Percentiles rank a stretch among this genome's conserved stretches.
Conservation (phyloP, 30 jellyfish, hydroid and myxozoan genomes). For the Hydra vulgaris region DNA sequence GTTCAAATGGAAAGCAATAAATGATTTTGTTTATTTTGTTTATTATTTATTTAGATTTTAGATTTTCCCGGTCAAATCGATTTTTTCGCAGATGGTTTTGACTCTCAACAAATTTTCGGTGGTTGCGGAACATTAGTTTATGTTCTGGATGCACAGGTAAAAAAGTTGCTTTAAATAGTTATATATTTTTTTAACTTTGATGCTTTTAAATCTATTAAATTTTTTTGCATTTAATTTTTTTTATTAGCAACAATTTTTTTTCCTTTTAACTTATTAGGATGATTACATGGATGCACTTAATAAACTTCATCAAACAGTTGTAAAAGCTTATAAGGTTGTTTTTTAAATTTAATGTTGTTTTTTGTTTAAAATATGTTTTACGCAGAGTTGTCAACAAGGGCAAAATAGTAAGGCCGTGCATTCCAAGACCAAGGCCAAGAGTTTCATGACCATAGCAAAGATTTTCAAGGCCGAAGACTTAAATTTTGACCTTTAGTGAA, state of each 20-base stretch:
- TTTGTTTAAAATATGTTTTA: too few relatives aligned
- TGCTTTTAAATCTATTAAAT: background rate
- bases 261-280: too few relatives aligned
- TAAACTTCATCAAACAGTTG: slow-evolving; percentile 66
- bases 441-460: too few relatives aligned
- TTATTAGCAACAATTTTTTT: too few relatives aligned
- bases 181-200: too few relatives aligned
- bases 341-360: background rate
- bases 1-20: too few relatives aligned
- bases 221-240: background rate
- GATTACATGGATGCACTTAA: slow-evolving; percentile 82
- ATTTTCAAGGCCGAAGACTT: too few relatives aligned
- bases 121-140: slow-evolving; percentile 85
- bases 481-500: too few relatives aligned
- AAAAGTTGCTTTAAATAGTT: background rate
- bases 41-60: slow-evolving; percentile 46
- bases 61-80: slow-evolving; percentile 94
- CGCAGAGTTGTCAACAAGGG: too few relatives aligned
- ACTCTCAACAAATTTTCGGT: slow-evolving; percentile 78
- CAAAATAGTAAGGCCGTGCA: too few relatives aligned
- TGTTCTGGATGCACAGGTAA: slow-evolving; percentile 93
- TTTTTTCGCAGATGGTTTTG: slow-evolving; percentile 73
- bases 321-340: slow-evolving; percentile 62
- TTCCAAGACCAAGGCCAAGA: too few relatives aligned
- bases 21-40: too few relatives aligned